These are phyloP conservation scores for Cryptophagus acutangulus DNA, from an alignment of 2,888 invertebrate genomes.

Conservation along the genomic window DNA sequence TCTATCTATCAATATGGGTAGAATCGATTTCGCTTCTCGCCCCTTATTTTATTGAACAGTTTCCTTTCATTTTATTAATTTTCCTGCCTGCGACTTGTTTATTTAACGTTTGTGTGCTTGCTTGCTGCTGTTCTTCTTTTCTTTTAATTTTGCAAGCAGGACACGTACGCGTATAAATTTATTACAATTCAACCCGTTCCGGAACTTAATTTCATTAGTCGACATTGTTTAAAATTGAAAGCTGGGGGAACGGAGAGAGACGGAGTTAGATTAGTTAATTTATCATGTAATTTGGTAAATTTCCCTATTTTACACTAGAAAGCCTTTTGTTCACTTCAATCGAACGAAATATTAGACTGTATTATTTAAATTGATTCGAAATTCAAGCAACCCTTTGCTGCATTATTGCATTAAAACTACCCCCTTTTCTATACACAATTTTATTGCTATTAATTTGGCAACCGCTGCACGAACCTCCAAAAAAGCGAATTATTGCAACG, in stretches of 20 bases:
- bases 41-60: slow-evolving; percentile 28
- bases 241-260: slow-evolving; percentile 40
- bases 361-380: slow-evolving; percentile 37
- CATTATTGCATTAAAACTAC: too few relatives aligned
- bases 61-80: slow-evolving; percentile 29
- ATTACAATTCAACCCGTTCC: slow-evolving; percentile 49
- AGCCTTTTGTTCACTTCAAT: slow-evolving; percentile 38
- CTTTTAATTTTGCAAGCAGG: slow-evolving; percentile 38
- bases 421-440: too few relatives aligned
- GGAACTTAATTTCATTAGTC: slow-evolving; percentile 49
- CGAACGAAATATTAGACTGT: slow-evolving; percentile 37
- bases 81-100: slow-evolving; percentile 32
- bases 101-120: slow-evolving; percentile 26
- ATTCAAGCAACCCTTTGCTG: background rate
- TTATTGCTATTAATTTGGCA: too few relatives aligned
- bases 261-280: slow-evolving; percentile 49
- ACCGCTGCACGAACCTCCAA: too few relatives aligned
- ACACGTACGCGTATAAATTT: slow-evolving; percentile 44
- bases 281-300: slow-evolving; percentile 45
- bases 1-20: too few relatives aligned
- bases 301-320: slow-evolving; percentile 41
- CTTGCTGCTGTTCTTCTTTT: slow-evolving; percentile 31
- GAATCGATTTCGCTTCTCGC: slow-evolving; percentile 32
- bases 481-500: too few relatives aligned
- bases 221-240: slow-evolving; percentile 49